Evolutionary conservation across 1,140 invertebrate genomes (phyloP).

Genomic region (Coenobita brevimanus): DNA sequence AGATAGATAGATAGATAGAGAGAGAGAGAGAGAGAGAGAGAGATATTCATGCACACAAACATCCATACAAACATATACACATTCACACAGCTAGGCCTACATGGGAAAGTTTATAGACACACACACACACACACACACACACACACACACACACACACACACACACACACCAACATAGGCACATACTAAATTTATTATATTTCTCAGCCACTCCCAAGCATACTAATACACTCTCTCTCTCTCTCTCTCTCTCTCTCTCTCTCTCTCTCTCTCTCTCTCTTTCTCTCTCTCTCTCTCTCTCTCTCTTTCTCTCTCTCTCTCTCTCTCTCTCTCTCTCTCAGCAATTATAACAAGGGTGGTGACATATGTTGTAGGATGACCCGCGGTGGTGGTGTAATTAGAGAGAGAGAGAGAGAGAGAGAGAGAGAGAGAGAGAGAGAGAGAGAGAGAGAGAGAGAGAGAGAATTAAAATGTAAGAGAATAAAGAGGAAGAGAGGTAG

Average conservation of each 20-base stretch:
- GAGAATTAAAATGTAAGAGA: neutral
- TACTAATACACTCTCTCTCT: neutral
- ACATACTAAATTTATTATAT: no score
- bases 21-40: no score
- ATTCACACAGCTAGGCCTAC: neutral
- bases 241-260: slow-evolving; percentile 1
- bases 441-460: slow-evolving; percentile 6
- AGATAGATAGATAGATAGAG: no score
- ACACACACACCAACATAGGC: neutral
- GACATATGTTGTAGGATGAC: no score
- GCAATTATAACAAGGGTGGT: no score
- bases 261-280: neutral
- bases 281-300: slow-evolving; percentile 6
- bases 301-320: slow-evolving; percentile 13
- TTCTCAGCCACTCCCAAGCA: no score
- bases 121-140: slow-evolving; percentile 4
- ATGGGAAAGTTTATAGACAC: slow-evolving; percentile 22
- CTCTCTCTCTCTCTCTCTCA: neutral
- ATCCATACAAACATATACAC: neutral
- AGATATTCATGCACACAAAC: neutral
- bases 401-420: slow-evolving; percentile 15
- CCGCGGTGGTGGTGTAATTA: neutral
- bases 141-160: neutral
- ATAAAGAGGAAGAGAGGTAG: no score
- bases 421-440: neutral